Base-by-base conservation (phyloP, 1,140 invertebrate genomes). In the Teleopsis dalmanni region DNA sequence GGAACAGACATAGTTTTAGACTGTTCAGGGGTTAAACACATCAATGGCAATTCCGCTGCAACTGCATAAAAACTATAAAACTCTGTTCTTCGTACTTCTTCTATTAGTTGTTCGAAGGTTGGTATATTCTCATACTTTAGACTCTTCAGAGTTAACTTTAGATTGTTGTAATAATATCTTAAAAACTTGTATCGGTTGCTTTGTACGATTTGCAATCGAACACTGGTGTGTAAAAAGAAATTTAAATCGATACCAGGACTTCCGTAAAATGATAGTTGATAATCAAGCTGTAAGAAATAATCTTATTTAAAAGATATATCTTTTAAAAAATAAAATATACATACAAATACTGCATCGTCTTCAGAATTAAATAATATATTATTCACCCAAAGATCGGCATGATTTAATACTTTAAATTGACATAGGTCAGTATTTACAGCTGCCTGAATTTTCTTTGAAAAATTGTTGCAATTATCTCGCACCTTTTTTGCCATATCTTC, bases 331-430 rank as follows among this genome's bases (percentile, higher is more conserved):
- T 26, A 9, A 1, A n/a, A 27, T 23, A 8, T 0, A 25, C 13
- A 38, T 13, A 16, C 6, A 38, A 6, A 42, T 16, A 42, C 40
- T 11, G 40, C 40, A 26, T 42, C 40, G 2, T 26, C n/a, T 42
- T 6, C 56, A 35, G 76, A 76, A n/a, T 65, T 66, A 55, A 83
- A 80, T 44, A 84, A 57, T 57, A 82, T 77, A 55, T 84, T 84
- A 53, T 82, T 83, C 0, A 78, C 55, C 81, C 81, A 83, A 5
- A 73, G 69, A 59, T 84, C 82, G 13, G 81, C 81, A 47, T 83
- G 82, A 44, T 74, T 76, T 21, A 82, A 65, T 2, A 81, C 79
- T 31, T 75, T 73, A 48, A 58, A 50, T 10, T 0, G 45, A 18
- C 27, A 51, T 13, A 55, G 54, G 4, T 51, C 44, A 1, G 57